Conservation (phyloP, 2,113 vertebrate genomes). For the Psittacula cyanocephala region DNA sequence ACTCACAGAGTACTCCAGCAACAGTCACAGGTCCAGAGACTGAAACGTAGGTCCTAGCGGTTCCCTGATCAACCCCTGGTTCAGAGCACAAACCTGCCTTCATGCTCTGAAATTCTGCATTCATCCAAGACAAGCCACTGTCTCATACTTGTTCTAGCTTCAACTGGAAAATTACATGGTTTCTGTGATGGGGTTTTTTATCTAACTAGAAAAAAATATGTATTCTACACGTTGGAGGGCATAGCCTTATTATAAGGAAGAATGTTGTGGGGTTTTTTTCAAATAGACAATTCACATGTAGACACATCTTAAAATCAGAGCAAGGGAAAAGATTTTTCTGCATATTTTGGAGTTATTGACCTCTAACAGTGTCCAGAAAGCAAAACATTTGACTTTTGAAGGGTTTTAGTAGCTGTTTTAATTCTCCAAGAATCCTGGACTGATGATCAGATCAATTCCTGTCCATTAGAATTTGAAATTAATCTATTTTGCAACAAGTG, state of each 20-base stretch:
- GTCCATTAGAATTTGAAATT: conserved; percentile 53
- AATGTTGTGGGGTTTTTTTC: background rate
- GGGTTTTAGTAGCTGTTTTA: background rate
- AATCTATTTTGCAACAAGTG: conserved; percentile 35
- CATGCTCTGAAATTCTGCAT: background rate
- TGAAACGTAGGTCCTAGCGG: background rate
- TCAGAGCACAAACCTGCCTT: background rate
- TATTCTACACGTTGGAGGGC: background rate
- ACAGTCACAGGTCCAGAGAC: background rate
- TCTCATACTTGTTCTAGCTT: background rate
- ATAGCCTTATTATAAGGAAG: background rate
- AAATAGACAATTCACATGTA: background rate
- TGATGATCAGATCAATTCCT: conserved; percentile 48
- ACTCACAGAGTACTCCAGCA: background rate
- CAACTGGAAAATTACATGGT: background rate
- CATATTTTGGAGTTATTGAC: background rate
- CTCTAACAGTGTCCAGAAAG: background rate
- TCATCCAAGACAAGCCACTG: background rate
- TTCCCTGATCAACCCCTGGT: background rate
- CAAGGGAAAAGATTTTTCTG: background rate
- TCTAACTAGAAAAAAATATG: background rate
- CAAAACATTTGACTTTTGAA: background rate
- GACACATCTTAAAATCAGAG: background rate
- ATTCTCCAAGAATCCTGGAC: background rate
- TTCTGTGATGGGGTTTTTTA: background rate